Evolutionary conservation across 30 jellyfish, hydroid and myxozoan genomes (phyloP).

Genomic region (Sanderia malayensis): DNA sequence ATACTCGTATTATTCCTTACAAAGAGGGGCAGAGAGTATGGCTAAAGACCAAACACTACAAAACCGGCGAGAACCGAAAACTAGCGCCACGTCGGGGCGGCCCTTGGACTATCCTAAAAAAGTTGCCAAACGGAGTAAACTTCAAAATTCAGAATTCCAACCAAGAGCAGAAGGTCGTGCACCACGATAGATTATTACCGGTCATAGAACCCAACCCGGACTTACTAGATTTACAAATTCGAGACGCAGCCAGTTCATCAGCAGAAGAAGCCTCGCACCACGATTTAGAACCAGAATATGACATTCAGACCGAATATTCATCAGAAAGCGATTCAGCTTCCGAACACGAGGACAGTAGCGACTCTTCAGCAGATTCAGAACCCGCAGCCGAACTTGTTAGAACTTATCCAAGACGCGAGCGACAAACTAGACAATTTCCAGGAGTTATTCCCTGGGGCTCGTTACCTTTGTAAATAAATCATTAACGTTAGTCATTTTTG

Average conservation of each 20-base stretch:
- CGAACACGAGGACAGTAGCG: background rate
- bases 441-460: background rate
- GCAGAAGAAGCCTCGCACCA: conserved; percentile 2
- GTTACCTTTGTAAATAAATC: background rate
- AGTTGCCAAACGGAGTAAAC: background rate
- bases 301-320: background rate
- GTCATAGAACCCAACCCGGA: background rate
- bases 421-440: background rate
- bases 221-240: background rate
- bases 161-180: conserved; percentile 1
- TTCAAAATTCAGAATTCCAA: background rate
- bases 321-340: background rate
- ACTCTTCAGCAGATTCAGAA: background rate
- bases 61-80: conserved; percentile 2
- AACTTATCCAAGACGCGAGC: background rate
- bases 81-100: conserved; percentile 3
- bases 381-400: background rate
- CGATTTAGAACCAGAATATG: background rate
- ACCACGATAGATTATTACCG: background rate
- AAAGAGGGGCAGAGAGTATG: background rate
- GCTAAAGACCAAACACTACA: background rate
- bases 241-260: conserved; percentile 1
- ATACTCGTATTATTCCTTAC: background rate
- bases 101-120: background rate
- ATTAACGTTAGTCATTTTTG: background rate